A percentile compares a stretch with the other conserved stretches of the same genome.
These are phyloP conservation scores for Pachyuromys duprasi DNA, from an alignment of 2,797 vertebrate genomes.

Conservation along the genomic window DNA sequence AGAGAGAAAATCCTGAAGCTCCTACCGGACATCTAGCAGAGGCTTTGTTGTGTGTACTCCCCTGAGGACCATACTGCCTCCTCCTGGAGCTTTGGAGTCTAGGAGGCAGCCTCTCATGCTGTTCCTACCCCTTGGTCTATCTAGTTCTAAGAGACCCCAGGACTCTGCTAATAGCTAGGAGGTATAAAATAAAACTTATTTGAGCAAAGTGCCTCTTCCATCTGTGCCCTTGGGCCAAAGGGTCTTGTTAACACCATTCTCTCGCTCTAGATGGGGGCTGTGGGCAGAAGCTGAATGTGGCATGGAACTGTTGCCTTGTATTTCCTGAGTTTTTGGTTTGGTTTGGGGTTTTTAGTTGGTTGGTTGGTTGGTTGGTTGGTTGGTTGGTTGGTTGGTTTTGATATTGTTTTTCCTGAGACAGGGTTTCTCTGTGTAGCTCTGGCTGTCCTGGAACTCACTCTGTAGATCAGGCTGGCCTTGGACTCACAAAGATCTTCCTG, in stretches of 20 bases:
- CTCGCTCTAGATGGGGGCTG: not conserved
- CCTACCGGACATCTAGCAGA: not conserved
- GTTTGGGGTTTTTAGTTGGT: not conserved
- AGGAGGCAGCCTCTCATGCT: not conserved
- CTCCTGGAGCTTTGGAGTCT: not conserved
- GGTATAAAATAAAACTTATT: not conserved
- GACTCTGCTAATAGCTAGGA: not conserved
- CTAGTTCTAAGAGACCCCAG: not conserved
- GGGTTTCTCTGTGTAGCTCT: not conserved
- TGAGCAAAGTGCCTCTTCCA: not conserved
- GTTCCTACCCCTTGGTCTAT: not conserved
- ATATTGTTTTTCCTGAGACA: not conserved
- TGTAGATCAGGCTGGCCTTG: not conserved
- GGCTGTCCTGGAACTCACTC: not conserved
- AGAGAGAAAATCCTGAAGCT: not conserved
- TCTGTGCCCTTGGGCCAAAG: not conserved
- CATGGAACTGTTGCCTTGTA: fast-evolving
- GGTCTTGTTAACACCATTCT: not conserved
- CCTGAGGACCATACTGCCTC: not conserved
- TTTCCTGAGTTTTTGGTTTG: not conserved
- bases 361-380: not conserved
- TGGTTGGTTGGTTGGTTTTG: not conserved
- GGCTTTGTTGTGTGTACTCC: not conserved
- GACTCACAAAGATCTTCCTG: not conserved
- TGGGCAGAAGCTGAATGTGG: not conserved